Conservation (phyloP, 1,140 invertebrate species). For the Teleopsis dalmanni region DNA sequence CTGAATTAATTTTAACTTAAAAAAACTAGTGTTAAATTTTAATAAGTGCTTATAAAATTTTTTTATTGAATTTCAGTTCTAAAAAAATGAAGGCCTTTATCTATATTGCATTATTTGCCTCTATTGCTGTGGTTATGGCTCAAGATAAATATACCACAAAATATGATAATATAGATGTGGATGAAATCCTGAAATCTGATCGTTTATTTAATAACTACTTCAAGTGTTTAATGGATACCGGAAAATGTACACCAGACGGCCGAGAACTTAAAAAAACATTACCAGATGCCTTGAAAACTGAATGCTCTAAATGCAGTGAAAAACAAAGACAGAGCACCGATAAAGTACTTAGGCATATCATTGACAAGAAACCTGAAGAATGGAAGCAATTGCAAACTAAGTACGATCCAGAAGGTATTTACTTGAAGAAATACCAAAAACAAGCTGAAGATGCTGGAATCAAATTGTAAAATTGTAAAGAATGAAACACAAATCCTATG, state of each 20-base stretch:
- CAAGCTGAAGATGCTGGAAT: constrained; percentile 42
- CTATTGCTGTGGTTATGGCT: constrained; percentile 43
- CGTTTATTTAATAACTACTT: constrained; percentile 58
- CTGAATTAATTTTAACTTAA: no score
- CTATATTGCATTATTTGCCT: constrained; percentile 23
- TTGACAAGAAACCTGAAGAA: constrained; percentile 50
- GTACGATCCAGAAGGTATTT: constrained; percentile 55
- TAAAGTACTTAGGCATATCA: constrained; percentile 49
- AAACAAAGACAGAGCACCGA: constrained; percentile 49
- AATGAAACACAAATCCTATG: no score
- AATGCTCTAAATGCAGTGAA: constrained; percentile 56
- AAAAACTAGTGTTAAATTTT: no score
- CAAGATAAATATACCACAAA: constrained; percentile 59
- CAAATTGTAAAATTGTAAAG: constrained; percentile 32
- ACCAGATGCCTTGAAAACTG: constrained; percentile 54
- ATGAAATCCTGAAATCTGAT: constrained; percentile 59
- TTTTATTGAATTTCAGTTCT: no score
- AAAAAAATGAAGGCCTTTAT: constrained; percentile 12
- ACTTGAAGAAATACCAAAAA: constrained; percentile 50
- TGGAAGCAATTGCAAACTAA: constrained; percentile 53
- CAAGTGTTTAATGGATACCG: constrained; percentile 60
- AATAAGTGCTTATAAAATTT: no score
- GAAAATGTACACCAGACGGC: constrained; percentile 63
- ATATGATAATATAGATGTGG: constrained; percentile 63
- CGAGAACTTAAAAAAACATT: constrained; percentile 61